Percentiles rank a stretch among this genome's conserved stretches.
Evolutionary conservation across 1,140 invertebrate species (phyloP).

Genomic region (Zaprionus nigranus): DNA sequence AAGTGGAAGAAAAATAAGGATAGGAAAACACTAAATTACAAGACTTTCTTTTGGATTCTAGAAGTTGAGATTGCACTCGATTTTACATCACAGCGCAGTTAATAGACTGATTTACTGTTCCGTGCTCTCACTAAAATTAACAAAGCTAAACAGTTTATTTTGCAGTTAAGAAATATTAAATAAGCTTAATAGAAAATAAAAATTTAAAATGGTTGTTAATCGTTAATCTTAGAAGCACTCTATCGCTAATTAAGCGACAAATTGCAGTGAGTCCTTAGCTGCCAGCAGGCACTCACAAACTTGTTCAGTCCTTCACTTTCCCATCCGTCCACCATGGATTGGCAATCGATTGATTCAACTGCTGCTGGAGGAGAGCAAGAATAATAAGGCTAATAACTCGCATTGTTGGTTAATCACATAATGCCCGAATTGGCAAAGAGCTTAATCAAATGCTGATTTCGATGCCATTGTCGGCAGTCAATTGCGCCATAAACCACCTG

Average conservation of each 20-base stretch:
- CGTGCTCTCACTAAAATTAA: too few relatives aligned
- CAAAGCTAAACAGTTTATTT: too few relatives aligned
- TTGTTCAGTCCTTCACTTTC: background rate
- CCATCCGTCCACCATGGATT: background rate
- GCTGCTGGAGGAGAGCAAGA: background rate
- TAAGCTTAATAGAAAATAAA: too few relatives aligned
- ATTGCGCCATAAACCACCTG: constrained; percentile 43
- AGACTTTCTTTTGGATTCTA: too few relatives aligned
- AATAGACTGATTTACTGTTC: too few relatives aligned
- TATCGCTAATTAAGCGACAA: background rate
- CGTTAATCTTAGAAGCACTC: background rate
- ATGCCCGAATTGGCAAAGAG: constrained; percentile 39
- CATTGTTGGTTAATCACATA: constrained; percentile 58
- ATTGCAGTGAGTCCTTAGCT: background rate
- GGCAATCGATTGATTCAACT: background rate
- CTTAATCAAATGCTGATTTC: background rate
- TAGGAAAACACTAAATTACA: background rate
- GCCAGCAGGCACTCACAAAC: background rate
- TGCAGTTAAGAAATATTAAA: too few relatives aligned
- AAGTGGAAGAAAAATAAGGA: background rate
- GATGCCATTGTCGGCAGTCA: constrained; percentile 48
- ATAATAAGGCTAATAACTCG: background rate
- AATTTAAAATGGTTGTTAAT: too few relatives aligned
- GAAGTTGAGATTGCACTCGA: too few relatives aligned
- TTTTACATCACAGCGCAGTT: too few relatives aligned